Evolutionary conservation across 2,888 invertebrate genomes (phyloP).

Genomic region (Drosophila ustulata): DNA sequence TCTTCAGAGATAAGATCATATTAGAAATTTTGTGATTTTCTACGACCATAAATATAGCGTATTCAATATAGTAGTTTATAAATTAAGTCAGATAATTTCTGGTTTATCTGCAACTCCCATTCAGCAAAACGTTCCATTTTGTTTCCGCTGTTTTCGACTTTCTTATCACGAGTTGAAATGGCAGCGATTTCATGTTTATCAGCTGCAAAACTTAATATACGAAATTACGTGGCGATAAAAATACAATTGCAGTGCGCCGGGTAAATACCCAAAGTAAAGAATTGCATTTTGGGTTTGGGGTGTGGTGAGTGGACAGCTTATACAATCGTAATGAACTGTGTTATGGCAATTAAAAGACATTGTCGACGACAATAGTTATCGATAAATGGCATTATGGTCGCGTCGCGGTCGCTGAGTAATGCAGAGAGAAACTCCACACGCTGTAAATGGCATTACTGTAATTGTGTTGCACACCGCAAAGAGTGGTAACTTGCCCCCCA

Average conservation of each 20-base stretch:
- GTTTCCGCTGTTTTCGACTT: slow-evolving; percentile 23
- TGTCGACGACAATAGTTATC: slow-evolving; percentile 36
- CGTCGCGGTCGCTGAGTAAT: slow-evolving; percentile 13
- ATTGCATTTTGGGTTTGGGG: slow-evolving; percentile 7
- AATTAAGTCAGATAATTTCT: slow-evolving; percentile 25
- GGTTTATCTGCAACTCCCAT: slow-evolving; percentile 1
- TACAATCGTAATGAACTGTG: slow-evolving; percentile 13
- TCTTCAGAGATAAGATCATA: too few relatives aligned
- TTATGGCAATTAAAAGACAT: slow-evolving; percentile 31
- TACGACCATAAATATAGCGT: too few relatives aligned
- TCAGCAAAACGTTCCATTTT: slow-evolving; percentile 6
- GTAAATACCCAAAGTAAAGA: slow-evolving; percentile 18
- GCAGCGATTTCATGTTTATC: slow-evolving; percentile 28
- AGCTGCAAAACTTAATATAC: slow-evolving; percentile 17
- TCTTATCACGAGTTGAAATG: slow-evolving; percentile 35
- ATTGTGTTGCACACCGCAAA: slow-evolving; percentile 35
- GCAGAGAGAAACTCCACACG: slow-evolving; percentile 34
- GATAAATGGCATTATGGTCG: slow-evolving; percentile 36
- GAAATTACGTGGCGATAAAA: slow-evolving; percentile 48
- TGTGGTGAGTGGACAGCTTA: neutral
- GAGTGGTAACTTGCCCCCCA: slow-evolving; percentile 19
- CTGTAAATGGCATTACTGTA: slow-evolving; percentile 41
- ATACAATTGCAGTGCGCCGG: slow-evolving; percentile 22
- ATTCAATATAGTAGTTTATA: too few relatives aligned
- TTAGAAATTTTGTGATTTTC: too few relatives aligned